These are phyloP conservation scores for Diloba caeruleocephala DNA, from an alignment of 2,888 invertebrate species.

Conservation along the genomic window DNA sequence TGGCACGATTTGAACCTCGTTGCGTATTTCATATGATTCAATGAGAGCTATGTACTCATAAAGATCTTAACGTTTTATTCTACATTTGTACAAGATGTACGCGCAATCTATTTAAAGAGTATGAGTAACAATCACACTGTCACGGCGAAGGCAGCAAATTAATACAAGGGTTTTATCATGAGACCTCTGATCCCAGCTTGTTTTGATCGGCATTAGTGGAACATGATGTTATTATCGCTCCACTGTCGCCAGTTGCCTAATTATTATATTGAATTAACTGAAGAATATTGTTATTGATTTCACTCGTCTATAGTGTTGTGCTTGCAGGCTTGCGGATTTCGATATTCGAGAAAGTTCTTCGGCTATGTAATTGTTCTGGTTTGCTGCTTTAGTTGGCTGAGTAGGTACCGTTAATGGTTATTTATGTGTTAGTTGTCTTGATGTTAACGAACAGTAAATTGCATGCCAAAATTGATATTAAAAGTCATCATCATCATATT, in stretches of 20 bases:
- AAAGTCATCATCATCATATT: no score
- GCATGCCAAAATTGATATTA: no score
- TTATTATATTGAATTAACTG: constrained; percentile 56
- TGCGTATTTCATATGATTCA: no score
- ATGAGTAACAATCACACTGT: constrained; percentile 35
- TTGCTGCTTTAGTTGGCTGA: no score
- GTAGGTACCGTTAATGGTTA: no score
- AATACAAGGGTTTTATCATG: constrained; percentile 76
- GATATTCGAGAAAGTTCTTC: not conserved
- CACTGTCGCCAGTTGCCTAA: constrained; percentile 51
- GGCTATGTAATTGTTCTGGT: no score
- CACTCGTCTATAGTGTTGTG: constrained; percentile 19
- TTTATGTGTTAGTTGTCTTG: no score
- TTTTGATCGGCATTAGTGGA: constrained; percentile 69
- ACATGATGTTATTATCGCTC: constrained; percentile 63
- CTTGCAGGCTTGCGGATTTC: not conserved
- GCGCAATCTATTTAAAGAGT: constrained; percentile 11
- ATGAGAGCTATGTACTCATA: no score
- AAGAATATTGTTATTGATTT: constrained; percentile 46
- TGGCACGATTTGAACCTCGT: no score
- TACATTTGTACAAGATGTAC: not conserved
- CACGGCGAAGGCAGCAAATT: constrained; percentile 69
- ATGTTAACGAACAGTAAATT: no score
- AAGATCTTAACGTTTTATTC: no score
- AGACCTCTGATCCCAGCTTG: constrained; percentile 69